phyloP scores from a whole-genome alignment of 2,797 vertebrate genomes.

The Caiman crocodilus region DNA sequence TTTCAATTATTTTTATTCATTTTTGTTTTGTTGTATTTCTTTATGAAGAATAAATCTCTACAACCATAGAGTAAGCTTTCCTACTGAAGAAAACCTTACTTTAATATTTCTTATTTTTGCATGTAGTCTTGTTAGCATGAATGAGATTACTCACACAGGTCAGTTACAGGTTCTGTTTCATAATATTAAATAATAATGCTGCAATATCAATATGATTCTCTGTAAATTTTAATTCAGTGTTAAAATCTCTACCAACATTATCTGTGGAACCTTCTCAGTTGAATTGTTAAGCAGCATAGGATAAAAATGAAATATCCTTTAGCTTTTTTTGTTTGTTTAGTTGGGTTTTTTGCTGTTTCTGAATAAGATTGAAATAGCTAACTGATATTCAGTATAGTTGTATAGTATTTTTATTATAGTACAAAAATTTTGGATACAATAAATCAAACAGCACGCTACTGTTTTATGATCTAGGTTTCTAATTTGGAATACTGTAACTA shows the following conservation, averaged over 20 bases:
- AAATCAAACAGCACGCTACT: not conserved
- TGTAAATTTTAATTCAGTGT: not conserved
- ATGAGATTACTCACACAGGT: not conserved
- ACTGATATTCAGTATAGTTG: not conserved
- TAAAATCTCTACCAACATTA: not conserved
- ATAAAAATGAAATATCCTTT: not conserved
- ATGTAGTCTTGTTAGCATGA: not conserved
- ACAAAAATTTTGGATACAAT: conserved; percentile 20
- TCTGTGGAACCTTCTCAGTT: not conserved
- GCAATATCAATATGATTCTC: not conserved
- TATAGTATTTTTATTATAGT: conserved; percentile 7
- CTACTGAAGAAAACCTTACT: not conserved
- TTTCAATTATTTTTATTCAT: not conserved
- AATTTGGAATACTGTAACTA: conserved; percentile 4
- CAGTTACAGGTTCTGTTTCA: not conserved
- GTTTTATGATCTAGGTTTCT: not conserved
- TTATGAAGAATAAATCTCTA: not conserved
- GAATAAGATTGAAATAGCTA: not conserved
- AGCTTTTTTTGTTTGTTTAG: too few relatives aligned
- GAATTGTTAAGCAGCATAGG: not conserved
- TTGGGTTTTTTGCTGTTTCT: too few relatives aligned
- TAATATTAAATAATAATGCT: not conserved
- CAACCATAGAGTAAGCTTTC: not conserved
- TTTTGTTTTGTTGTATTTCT: not conserved
- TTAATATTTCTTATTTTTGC: not conserved